Percentiles rank a stretch among this genome's conserved stretches.
phyloP scores from a whole-genome alignment of 2,797 vertebrate species.

The Ficedula albicollis region DNA sequence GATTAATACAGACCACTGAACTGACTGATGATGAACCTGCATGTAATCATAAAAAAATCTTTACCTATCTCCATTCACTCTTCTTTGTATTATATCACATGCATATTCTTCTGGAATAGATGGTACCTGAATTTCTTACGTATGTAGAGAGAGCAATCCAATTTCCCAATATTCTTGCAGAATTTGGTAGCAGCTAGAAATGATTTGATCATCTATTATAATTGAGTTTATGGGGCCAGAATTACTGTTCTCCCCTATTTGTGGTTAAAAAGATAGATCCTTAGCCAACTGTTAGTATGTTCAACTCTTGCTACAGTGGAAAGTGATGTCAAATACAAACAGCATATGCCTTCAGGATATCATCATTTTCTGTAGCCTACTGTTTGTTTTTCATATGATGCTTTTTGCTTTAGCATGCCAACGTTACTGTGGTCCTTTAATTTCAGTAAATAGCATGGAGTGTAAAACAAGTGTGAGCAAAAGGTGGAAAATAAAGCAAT shows the following conservation, averaged over 20 bases:
- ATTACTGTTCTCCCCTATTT: background rate
- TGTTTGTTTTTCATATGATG: background rate
- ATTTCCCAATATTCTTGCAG: background rate
- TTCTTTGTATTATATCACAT: background rate
- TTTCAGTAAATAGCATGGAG: background rate
- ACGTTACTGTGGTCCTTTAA: background rate
- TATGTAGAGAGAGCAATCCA: background rate
- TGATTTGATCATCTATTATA: background rate
- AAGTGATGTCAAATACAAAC: background rate
- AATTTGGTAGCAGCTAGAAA: background rate
- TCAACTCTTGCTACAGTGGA: background rate
- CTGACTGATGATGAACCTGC: background rate
- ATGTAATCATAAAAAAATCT: background rate
- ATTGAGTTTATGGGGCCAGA: background rate
- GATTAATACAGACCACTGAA: background rate
- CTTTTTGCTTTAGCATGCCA: background rate
- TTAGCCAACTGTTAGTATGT: background rate
- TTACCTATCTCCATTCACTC: background rate
- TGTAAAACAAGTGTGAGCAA: background rate
- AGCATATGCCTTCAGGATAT: background rate
- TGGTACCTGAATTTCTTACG: background rate
- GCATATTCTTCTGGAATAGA: background rate
- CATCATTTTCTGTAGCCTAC: background rate
- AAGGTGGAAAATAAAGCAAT: background rate
- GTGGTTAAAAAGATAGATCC: background rate